Conservation (phyloP, 2,797 vertebrate genomes). For the Aotus griseimembra region DNA sequence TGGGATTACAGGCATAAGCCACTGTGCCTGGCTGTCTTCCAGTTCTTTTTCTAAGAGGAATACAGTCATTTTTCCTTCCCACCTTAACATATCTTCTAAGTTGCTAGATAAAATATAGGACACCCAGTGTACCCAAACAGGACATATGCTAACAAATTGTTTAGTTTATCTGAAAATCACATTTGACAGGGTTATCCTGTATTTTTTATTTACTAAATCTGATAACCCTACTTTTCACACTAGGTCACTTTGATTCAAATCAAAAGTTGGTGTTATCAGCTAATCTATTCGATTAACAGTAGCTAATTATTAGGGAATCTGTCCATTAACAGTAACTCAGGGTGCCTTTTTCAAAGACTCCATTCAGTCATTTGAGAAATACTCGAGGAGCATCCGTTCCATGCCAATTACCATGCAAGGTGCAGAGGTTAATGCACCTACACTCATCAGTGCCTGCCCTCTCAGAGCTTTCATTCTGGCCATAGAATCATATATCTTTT, state of each 20-base stretch:
- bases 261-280: not conserved
- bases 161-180: not conserved
- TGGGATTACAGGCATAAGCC: too few species aligned
- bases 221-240: not conserved
- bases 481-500: not conserved
- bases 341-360: not conserved
- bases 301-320: too few species aligned
- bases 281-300: too few species aligned
- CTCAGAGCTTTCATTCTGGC: not conserved
- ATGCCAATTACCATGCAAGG: accelerated
- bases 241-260: not conserved
- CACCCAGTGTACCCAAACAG: not conserved
- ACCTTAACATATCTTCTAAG: not conserved
- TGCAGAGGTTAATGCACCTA: accelerated
- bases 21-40: too few species aligned
- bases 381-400: accelerated
- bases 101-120: not conserved
- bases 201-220: not conserved
- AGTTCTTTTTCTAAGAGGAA: not conserved
- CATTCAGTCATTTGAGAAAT: not conserved
- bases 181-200: not conserved
- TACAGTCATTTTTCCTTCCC: not conserved
- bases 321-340: not conserved
- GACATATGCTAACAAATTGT: not conserved
- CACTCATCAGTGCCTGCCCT: not conserved